Evolutionary conservation across 2,797 vertebrate genomes (phyloP), one percentile per base, ranked within the genome.

Genomic region (Apogon hyalosoma): DNA sequence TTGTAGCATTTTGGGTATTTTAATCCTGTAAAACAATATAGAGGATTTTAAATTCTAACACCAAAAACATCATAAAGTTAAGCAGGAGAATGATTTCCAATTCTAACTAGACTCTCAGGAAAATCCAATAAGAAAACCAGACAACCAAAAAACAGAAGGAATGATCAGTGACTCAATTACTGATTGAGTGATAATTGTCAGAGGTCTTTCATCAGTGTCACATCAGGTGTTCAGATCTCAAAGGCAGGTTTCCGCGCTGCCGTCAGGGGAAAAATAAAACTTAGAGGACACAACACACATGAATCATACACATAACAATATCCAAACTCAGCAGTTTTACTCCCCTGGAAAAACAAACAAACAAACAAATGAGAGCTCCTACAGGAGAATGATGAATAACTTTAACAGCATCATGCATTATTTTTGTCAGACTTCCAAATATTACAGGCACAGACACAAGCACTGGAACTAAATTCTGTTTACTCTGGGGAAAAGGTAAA

Each of bases 311-410:
- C 89, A 86, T 94, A 87, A 87, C 70, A 88, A 94, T 90, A 92
- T 91, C 86, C 85, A 91, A 88, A 93, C 84, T 95, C 94, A 96
- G 95, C 94, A 94, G 48, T 92, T 96, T 95, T 90, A 87, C 76
- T 90, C 91, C 68, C 72, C 75, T 74, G 46, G 62, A 88, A 88
- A 92, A 95, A 93, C 76, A 92, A 93, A 91, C 92, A 86, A 80
- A 92, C 79, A 95, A 92, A 86, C 92, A 92, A 84, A 86, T 47
- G 76, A 86, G 77, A 80, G 83, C 82, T 87, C 90, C 77, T 82
- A 58, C 14, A 88, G 66, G 84, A 90, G 91, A 92, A 95, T 94
- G 93, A 97, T 94, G 94, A 96, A 96, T 93, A 95, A 93, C 92
- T 91, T 88, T 56, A 82, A 92, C 90, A 89, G 88, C 85, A 77